Conservation (phyloP, 2,888 invertebrate genomes). For the Elmis aenea region DNA sequence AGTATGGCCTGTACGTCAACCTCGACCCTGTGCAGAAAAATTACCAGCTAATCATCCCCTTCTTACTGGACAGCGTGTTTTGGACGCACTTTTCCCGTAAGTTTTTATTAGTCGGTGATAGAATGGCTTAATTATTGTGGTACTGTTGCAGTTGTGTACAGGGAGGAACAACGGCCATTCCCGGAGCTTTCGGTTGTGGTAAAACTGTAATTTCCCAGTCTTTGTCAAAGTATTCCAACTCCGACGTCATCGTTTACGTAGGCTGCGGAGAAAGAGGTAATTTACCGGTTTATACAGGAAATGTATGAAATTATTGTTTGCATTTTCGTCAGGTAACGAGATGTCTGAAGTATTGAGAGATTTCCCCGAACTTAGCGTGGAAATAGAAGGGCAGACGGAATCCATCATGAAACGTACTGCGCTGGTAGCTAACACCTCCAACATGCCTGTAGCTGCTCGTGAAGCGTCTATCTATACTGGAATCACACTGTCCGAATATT, state of each 20-base stretch:
- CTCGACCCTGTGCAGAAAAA: conserved; percentile 95
- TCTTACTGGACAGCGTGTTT: conserved; percentile 94
- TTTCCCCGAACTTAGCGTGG: conserved; percentile 97
- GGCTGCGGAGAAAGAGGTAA: conserved; percentile 95
- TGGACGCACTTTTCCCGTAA: conserved; percentile 97
- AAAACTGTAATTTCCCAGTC: conserved; percentile 99
- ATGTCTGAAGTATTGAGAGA: conserved; percentile 99
- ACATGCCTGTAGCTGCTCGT: conserved; percentile 99
- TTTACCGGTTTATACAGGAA: conserved; percentile 2
- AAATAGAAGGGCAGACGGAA: conserved; percentile 93
- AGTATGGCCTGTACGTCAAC: conserved; percentile 99
- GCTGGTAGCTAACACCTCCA: conserved; percentile 98
- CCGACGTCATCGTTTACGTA: conserved; percentile 98
- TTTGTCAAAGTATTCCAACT: conserved; percentile 98
- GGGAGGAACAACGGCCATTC: conserved; percentile 98
- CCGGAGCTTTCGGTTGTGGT: conserved; percentile 99
- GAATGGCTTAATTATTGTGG: conserved; percentile 3
- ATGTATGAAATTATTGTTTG: conserved; percentile 6
- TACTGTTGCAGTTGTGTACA: conserved; percentile 75
- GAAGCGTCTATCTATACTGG: conserved; percentile 99
- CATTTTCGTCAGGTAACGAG: conserved; percentile 79
- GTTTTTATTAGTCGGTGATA: conserved; percentile 46
- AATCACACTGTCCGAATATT: conserved; percentile 99
- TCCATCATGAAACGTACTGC: conserved; percentile 99
- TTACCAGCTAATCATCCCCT: conserved; percentile 97